Conservation (phyloP, 2,113 vertebrate species). For the Thamnaconus septentrionalis region DNA sequence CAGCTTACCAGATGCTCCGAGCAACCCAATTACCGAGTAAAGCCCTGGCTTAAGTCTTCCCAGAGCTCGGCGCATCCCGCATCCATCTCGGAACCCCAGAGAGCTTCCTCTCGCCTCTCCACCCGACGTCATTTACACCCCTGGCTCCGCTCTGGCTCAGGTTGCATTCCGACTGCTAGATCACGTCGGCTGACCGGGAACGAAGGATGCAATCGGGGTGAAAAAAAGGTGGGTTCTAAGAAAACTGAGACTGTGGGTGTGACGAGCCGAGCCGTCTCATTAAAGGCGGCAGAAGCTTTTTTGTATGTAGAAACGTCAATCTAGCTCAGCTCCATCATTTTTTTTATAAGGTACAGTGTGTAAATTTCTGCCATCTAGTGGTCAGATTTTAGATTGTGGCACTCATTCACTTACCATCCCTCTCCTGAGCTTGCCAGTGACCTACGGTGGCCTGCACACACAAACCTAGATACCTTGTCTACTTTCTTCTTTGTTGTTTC, state of each 20-base stretch:
- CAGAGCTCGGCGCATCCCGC: conserved; percentile 60
- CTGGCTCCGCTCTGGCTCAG: conserved; percentile 50
- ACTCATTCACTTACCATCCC: too few species aligned
- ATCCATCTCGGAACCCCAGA: conserved; percentile 63
- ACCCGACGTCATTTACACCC: conserved; percentile 69
- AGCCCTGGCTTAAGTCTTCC: conserved; percentile 62
- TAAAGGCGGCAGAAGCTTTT: conserved; percentile 55
- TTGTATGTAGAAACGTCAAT: conserved; percentile 27
- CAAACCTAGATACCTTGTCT: too few species aligned
- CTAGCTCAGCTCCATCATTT: conserved; percentile 28
- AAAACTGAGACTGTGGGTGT: conserved; percentile 52
- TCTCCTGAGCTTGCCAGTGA: too few species aligned
- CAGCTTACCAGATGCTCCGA: conserved; percentile 60
- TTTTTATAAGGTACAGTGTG: too few species aligned
- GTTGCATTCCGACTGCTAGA: conserved; percentile 53
- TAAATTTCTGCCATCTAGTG: too few species aligned
- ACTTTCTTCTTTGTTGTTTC: too few species aligned
- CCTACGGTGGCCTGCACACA: too few species aligned
- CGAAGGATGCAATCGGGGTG: conserved; percentile 34
- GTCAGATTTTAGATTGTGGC: too few species aligned
- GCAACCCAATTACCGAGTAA: conserved; percentile 68
- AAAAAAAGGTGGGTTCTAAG: conserved; percentile 39
- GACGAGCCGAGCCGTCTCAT: conserved; percentile 69
- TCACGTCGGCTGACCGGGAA: conserved; percentile 47
- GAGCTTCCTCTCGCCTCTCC: conserved; percentile 60